Evolutionary conservation across 2,888 invertebrate species (phyloP).

Genomic region (Yponomeuta evonymella): DNA sequence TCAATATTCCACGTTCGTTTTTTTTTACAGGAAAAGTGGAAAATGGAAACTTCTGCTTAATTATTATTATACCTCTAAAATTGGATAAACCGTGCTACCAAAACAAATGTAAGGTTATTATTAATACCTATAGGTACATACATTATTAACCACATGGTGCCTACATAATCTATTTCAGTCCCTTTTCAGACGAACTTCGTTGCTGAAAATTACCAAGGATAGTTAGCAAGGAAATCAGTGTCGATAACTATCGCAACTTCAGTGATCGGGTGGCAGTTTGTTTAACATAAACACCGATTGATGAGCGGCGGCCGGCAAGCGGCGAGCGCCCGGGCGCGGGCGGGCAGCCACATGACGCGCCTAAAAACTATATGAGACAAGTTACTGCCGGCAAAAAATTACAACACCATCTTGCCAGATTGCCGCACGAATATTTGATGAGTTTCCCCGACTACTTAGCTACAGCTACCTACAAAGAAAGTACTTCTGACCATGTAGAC

Average conservation of each 20-base stretch:
- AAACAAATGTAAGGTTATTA: no score
- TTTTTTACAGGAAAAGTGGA: no score
- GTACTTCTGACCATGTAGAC: no score
- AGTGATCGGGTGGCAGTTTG: slow-evolving; percentile 5
- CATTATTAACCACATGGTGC: no score
- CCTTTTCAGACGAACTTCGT: background rate
- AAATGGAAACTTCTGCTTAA: no score
- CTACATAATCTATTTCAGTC: no score
- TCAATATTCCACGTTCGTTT: no score
- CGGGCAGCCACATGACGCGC: slow-evolving; percentile 21
- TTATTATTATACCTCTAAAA: no score
- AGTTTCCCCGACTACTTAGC: background rate
- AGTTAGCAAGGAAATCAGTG: background rate
- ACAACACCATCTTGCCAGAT: slow-evolving; percentile 29
- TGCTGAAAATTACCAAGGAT: background rate
- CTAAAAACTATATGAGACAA: slow-evolving; percentile 40
- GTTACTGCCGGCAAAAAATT: slow-evolving; percentile 34
- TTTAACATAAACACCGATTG: slow-evolving; percentile 28
- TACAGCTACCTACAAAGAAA: background rate
- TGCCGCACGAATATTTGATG: background rate
- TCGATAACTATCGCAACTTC: slow-evolving; percentile 1
- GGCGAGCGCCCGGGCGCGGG: slow-evolving; percentile 20
- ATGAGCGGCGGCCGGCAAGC: slow-evolving; percentile 25
- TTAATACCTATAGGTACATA: no score
- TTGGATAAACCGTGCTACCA: no score